Base-by-base conservation (phyloP, 1,140 invertebrate genomes). In the Arion vulgaris region DNA sequence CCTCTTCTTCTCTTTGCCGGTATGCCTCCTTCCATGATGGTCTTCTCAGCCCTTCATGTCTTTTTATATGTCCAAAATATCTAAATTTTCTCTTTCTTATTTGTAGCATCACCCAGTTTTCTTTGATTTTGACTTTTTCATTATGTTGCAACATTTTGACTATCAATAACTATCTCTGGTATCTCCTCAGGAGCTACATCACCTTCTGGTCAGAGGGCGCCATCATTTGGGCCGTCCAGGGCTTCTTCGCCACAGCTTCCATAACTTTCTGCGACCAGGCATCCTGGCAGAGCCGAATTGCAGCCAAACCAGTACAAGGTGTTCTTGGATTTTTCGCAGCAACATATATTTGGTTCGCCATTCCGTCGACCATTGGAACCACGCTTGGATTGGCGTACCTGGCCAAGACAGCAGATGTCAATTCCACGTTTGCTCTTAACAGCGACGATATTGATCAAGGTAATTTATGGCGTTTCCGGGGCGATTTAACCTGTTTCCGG, bases 251-350 rank as follows among this genome's bases (percentile, higher is more conserved):
- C 32, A 88, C 87, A n/a, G 90, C 91, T n/a, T 91, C 90, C 72
- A 86, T 92, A 23, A 90, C 91, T 0, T 93, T 92, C 85, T 91
- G 91, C 77, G 92, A 93, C 83, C 92, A 93, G 86, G 89, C 91
- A 7, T 92, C 89, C n/a, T 93, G 91, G 92, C 91, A 93, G 84
- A 89, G 86, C 62, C 84, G 88, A 11, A 90, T 92, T 23, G 89
- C 92, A n/a, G 88, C 91, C 53, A 92, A 92, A 82, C 92, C 91
- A 15, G 80, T 85, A 17, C 87, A 89, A 84, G 89, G 87, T 23
- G 89, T 90, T 0, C 72, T 87, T 83, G 92, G 91, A 28, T 92
- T 92, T 81, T 85, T 92, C 26, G 81, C 91, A 0, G 92, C 91
- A 15, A 88, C 91, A 11, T 87, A 90, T 45, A 91, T 91, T 34